Percentiles rank a stretch among this genome's conserved stretches.
phyloP scores from a whole-genome alignment of 1,140 invertebrate genomes.

The Bactericera cockerelli region DNA sequence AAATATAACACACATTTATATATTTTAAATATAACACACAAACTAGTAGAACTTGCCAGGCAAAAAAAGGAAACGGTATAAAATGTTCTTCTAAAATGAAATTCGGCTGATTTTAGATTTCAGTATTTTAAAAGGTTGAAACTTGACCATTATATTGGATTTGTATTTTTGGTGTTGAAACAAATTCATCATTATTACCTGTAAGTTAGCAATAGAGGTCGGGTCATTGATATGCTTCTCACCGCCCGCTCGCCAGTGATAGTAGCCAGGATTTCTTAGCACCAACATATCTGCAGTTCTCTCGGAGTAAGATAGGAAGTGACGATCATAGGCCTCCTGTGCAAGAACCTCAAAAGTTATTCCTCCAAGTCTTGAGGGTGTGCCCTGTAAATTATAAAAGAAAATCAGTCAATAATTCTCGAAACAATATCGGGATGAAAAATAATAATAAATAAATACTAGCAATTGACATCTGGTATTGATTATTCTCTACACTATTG shows the following conservation, averaged over 20 bases:
- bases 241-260: constrained; percentile 91
- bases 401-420: neutral
- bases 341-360: constrained; percentile 79
- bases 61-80: too few species aligned
- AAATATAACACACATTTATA: too few species aligned
- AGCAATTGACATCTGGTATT: neutral
- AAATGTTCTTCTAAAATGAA: too few species aligned
- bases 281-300: constrained; percentile 56
- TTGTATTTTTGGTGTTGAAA: too few species aligned
- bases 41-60: too few species aligned
- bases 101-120: too few species aligned
- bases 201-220: constrained; percentile 78
- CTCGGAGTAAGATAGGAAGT: constrained; percentile 60
- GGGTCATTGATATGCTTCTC: constrained; percentile 98
- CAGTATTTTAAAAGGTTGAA: too few species aligned
- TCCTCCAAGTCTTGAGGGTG: constrained; percentile 88
- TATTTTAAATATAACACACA: too few species aligned
- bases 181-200: too few species aligned
- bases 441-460: neutral
- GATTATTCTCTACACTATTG: neutral
- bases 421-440: constrained; percentile 8
- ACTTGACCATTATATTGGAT: too few species aligned
- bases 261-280: constrained; percentile 83
- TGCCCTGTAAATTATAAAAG: constrained; percentile 47
- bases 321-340: constrained; percentile 70